These are phyloP conservation scores for Heliconius congener DNA, from an alignment of 1,140 invertebrate species.

Conservation along the genomic window DNA sequence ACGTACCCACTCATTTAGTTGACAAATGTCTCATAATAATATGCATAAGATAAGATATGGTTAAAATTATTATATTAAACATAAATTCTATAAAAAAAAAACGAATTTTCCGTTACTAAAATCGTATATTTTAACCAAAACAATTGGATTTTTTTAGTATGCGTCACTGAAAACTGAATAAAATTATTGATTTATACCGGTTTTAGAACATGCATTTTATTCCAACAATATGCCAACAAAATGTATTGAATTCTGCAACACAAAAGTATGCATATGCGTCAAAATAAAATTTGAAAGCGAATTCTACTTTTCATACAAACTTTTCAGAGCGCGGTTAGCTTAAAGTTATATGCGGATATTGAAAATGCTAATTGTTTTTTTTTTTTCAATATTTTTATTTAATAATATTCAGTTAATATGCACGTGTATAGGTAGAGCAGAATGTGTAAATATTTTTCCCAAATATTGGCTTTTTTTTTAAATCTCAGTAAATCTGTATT, in stretches of 20 bases:
- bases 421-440: too few species aligned
- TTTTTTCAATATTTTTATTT: background rate
- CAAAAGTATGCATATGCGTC: conserved; percentile 7
- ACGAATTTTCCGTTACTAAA: too few species aligned
- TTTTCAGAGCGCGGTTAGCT: conserved; percentile 2
- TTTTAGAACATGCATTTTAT: too few species aligned
- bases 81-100: too few species aligned
- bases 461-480: background rate
- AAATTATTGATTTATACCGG: too few species aligned
- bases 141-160: too few species aligned
- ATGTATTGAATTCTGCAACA: background rate
- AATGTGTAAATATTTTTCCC: background rate
- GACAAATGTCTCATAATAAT: too few species aligned
- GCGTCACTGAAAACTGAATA: too few species aligned
- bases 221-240: background rate
- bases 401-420: background rate
- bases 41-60: too few species aligned
- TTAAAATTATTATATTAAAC: too few species aligned
- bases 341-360: background rate
- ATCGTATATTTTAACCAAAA: too few species aligned
- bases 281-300: background rate
- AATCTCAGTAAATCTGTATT: background rate
- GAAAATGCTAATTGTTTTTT: conserved; percentile 1
- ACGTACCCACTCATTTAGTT: too few species aligned
- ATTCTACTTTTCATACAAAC: conserved; percentile 6